These are phyloP conservation scores for Spinus olivaceus DNA, from an alignment of 2,797 vertebrate genomes.

Conservation along the genomic window DNA sequence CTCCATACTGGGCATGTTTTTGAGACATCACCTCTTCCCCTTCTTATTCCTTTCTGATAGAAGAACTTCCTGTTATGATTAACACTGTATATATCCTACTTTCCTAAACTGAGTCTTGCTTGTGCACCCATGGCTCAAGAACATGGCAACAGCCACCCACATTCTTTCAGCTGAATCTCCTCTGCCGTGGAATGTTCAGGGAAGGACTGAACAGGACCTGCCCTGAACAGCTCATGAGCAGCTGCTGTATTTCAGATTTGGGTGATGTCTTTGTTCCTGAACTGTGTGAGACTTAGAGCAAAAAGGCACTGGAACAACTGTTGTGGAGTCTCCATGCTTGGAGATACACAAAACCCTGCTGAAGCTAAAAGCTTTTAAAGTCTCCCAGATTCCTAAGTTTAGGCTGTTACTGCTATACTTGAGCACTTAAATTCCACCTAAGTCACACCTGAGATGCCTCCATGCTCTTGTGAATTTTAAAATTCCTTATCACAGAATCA, in stretches of 20 bases:
- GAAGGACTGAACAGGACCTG: background rate
- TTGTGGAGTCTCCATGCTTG: background rate
- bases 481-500: background rate
- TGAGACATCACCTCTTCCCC: background rate
- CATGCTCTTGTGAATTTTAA: background rate
- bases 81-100: background rate
- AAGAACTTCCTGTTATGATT: background rate
- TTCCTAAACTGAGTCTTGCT: background rate
- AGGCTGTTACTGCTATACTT: background rate
- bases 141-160: background rate
- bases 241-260: background rate
- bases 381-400: background rate
- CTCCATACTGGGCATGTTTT: background rate
- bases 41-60: background rate
- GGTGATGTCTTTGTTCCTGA: background rate
- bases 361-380: background rate
- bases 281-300: background rate
- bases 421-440: background rate
- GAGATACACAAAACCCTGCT: background rate
- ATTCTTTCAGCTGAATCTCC: background rate
- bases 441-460: background rate
- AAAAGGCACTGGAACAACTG: background rate
- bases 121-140: background rate
- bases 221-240: background rate
- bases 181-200: fast-evolving